phyloP scores from a whole-genome alignment of 2,888 invertebrate species.

The Microctonus hyperodae region DNA sequence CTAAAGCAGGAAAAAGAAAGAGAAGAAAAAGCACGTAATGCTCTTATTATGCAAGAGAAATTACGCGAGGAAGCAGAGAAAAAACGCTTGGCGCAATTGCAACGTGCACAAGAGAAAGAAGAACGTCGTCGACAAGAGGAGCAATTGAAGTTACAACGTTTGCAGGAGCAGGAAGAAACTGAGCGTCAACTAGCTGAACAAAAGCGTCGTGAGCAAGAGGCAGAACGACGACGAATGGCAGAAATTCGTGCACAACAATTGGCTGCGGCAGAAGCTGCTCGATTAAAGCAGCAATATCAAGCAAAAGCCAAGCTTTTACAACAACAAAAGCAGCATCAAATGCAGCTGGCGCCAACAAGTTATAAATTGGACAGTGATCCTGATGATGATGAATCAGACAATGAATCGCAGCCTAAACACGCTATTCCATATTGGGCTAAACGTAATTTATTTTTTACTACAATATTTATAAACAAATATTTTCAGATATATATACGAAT shows the following conservation, averaged over 20 bases:
- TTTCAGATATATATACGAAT: too few species aligned
- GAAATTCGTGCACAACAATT: conserved; percentile 58
- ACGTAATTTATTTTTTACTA: conserved; percentile 41
- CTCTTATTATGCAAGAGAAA: conserved; percentile 60
- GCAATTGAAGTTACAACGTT: conserved; percentile 46
- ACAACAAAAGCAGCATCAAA: conserved; percentile 30
- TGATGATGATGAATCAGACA: conserved; percentile 57
- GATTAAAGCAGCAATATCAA: conserved; percentile 45
- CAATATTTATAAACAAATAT: too few species aligned
- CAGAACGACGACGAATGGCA: conserved; percentile 54
- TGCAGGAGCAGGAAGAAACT: conserved; percentile 58
- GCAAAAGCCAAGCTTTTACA: conserved; percentile 35
- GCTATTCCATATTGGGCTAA: conserved; percentile 57
- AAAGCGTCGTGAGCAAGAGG: conserved; percentile 58
- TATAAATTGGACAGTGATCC: conserved; percentile 60
- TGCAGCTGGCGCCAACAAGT: conserved; percentile 41
- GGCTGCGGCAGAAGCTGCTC: conserved; percentile 45
- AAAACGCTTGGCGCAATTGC: conserved; percentile 51
- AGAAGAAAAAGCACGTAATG: conserved; percentile 57
- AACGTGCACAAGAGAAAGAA: conserved; percentile 58
- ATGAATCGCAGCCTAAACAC: conserved; percentile 56
- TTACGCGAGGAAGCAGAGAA: conserved; percentile 66
- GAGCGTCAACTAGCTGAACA: conserved; percentile 57
- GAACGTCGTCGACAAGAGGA: conserved; percentile 55
- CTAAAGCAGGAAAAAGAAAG: conserved; percentile 62